Percentiles rank a stretch among this genome's conserved stretches.
Evolutionary conservation across 2,888 invertebrate species (phyloP).

Genomic region (Caenorhabditis doughertyi): DNA sequence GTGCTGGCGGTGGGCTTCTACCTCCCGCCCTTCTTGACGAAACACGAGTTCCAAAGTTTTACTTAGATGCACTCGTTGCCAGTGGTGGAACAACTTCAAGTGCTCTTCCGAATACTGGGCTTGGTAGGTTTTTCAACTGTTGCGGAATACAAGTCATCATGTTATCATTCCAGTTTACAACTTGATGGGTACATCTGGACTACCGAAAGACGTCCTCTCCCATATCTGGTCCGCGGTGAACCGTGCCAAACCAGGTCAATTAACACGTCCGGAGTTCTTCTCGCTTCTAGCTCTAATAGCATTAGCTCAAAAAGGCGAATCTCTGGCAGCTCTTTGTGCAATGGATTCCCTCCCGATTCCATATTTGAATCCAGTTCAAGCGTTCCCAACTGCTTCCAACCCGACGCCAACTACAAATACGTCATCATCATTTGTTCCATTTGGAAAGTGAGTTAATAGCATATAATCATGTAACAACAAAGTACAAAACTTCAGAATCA

Average conservation of each 20-base stretch:
- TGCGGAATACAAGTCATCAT: no score
- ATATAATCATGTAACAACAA: not conserved
- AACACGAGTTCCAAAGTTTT: conserved; percentile 76
- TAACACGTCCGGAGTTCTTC: conserved; percentile 84
- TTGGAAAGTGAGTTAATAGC: conserved; percentile 36
- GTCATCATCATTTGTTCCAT: conserved; percentile 51
- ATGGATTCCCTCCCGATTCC: conserved; percentile 78
- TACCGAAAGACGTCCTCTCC: conserved; percentile 84
- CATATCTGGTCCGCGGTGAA: conserved; percentile 85
- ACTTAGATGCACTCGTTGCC: conserved; percentile 75
- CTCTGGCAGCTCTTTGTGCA: conserved; percentile 75
- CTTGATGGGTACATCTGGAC: conserved; percentile 84
- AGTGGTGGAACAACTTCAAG: conserved; percentile 76
- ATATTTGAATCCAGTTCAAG: conserved; percentile 69
- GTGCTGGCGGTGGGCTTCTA: conserved; percentile 76
- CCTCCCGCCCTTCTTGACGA: conserved; percentile 79
- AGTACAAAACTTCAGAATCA: conserved; percentile 54
- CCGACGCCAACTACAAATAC: conserved; percentile 21
- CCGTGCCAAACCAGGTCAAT: conserved; percentile 84
- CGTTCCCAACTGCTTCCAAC: conserved; percentile 44
- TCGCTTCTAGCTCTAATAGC: conserved; percentile 84
- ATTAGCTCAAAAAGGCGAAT: conserved; percentile 83
- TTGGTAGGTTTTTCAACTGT: conserved; percentile 64
- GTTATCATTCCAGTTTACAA: conserved; percentile 83
- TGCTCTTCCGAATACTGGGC: conserved; percentile 75